Evolutionary conservation across 1,140 invertebrate species (phyloP), one percentile per base, ranked within the genome.

Genomic region (Macrosteles quadrilineatus): DNA sequence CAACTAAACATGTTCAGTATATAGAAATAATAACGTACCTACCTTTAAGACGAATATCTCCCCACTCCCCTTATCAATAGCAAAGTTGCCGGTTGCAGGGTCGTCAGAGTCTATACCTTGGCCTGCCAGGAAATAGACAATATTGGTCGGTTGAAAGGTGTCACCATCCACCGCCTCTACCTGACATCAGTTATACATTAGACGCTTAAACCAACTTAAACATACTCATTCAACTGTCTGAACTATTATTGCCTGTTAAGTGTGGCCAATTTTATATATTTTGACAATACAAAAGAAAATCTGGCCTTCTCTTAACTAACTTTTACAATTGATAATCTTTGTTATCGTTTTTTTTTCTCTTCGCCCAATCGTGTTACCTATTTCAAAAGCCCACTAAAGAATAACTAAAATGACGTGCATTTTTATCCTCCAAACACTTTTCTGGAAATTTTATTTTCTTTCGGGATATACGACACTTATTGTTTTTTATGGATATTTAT

Each of bases 41-140:
- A 95, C 93, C 88, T 95, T 95, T 1, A 95, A 81, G 11, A 96
- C 93, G 78, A 92, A 96, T 80, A 97, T 96, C 80, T 96, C 93
- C 57, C 95, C 95, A 1, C 91, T 95, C 1, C 93, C 94, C 68
- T 91, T 86, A 82, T 98, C 97, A 74, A 99, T 97, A 78, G 94
- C 91, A 77, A 98, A 98, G 83, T 96, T 96, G 82, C 93, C 95
- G 78, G 96, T 96, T 68, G 91, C 90, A 29, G 93, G 91, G 84
- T 96, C 95, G 80, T 95, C 92, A 9, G 94, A 90, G 84, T 97
- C 94, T 75, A 97, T 96, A 67, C 96, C 96, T 79, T 98, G 95
- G 11, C 96, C 96, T 25, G 95, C 97, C 57, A 98, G 83, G 81
- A 95, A 96, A 81, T 98, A 98, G 2, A 97, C 94, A 78, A 98